Base-by-base conservation (phyloP, 2,113 vertebrate species). In the Poecile atricapillus region DNA sequence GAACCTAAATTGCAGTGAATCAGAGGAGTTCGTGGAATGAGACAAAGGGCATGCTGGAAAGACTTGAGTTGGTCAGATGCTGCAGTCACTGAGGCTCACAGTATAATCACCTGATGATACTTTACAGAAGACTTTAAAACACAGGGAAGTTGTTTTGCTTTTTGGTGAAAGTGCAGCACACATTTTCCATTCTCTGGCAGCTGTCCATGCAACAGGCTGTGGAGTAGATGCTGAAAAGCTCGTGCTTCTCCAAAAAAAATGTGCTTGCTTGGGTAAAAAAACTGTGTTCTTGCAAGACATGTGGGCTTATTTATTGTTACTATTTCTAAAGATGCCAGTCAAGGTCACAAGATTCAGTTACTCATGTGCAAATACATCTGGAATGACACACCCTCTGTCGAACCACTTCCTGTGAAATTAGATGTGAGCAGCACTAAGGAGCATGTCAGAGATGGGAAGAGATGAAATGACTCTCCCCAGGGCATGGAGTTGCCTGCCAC, bases 61-160 rank as follows among this genome's bases (percentile, higher is more conserved):
- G 43, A 8, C 23, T 63, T 65, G 31, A 74, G 35, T 24, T 0
- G 0, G 6, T 65, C n/a, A 67, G 30, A 43, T 1, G 2, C 15
- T 67, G 21, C 0, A 3, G 30, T 47, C 16, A 1, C 7, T 41
- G 65, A 46, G 13, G 8, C 37, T 84, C 6, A 9, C 43, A 74
- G n/a, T 39, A 39, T 39, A 39, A 39, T 39, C 39, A 39, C 39
- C 20, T 33, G 52, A 41, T 41, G 64, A 35, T 10, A 37, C 28
- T 53, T 94, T 70, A 43, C 7, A 37, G 30, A 79, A 41, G 3
- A 21, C n/a, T 74, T 69, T 30, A 80, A 65, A 77, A 70, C 12
- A n/a, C 4, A 2, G 6, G 14, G 25, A 74, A 41, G 1, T 13
- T 35, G 17, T 81, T 78, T 76, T 52, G 19, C 41, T 63, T 20